Evolutionary conservation across 2,888 invertebrate genomes (phyloP).

Genomic region (Mylabris sibirica): DNA sequence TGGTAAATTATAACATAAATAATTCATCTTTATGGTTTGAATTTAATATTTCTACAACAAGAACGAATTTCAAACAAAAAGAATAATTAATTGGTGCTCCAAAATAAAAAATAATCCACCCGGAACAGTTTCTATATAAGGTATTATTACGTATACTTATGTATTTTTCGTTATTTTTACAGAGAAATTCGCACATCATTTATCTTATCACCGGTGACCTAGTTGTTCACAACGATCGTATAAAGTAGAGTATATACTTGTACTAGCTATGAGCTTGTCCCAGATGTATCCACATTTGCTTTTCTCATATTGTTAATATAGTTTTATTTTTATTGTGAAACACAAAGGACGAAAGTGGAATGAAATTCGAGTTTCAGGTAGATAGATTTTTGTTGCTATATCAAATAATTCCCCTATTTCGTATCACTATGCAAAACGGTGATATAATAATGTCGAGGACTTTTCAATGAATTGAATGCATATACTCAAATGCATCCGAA

Average conservation of each 20-base stretch:
- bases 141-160: too few relatives aligned
- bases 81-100: not conserved
- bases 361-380: not conserved
- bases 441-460: not conserved
- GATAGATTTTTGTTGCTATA: not conserved
- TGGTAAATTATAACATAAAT: not conserved
- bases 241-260: not conserved
- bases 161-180: not conserved
- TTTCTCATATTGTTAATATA: not conserved
- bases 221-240: not conserved
- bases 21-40: not conserved
- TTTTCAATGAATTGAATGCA: conserved; percentile 15
- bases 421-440: not conserved
- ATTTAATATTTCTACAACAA: not conserved
- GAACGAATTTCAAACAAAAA: not conserved
- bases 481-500: conserved; percentile 15
- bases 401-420: conserved; percentile 6
- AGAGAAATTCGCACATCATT: not conserved
- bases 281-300: not conserved
- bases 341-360: not conserved
- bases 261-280: not conserved
- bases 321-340: not conserved
- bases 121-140: too few relatives aligned
- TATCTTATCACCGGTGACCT: conserved; percentile 1
- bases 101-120: too few relatives aligned